Conservation (phyloP, 2,888 invertebrate genomes). For the Drymonia ruficornis region DNA sequence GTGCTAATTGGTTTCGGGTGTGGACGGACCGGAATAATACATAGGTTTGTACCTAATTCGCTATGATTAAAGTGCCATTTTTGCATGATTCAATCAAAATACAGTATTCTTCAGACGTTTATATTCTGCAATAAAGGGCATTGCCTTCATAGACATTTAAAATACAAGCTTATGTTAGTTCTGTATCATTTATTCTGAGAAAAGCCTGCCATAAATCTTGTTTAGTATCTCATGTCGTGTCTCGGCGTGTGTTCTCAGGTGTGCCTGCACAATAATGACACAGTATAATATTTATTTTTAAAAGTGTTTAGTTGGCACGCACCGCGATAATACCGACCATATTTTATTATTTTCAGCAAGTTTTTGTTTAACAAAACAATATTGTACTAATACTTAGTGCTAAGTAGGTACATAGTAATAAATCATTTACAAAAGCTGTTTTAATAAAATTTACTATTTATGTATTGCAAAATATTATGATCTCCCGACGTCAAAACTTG, state of each 20-base stretch:
- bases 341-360: neutral
- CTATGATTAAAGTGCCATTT: neutral
- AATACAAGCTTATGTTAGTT: too few species aligned
- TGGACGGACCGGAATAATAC: neutral
- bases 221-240: neutral
- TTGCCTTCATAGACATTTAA: too few species aligned
- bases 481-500: too few species aligned
- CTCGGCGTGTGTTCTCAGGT: neutral
- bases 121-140: too few species aligned
- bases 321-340: neutral
- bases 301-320: neutral
- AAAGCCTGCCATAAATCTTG: neutral
- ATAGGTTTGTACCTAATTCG: neutral
- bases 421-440: too few species aligned
- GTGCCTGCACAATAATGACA: neutral
- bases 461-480: too few species aligned
- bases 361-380: neutral
- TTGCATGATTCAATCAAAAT: neutral
- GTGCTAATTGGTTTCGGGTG: conserved; percentile 2
- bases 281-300: neutral
- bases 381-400: neutral
- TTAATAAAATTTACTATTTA: too few species aligned
- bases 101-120: too few species aligned
- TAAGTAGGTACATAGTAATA: too few species aligned
- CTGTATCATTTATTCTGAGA: neutral